A percentile compares a stretch with the other conserved stretches of the same genome.
These are phyloP conservation scores for Zapus hudsonius DNA, from an alignment of 2,113 vertebrate species.

Conservation along the genomic window DNA sequence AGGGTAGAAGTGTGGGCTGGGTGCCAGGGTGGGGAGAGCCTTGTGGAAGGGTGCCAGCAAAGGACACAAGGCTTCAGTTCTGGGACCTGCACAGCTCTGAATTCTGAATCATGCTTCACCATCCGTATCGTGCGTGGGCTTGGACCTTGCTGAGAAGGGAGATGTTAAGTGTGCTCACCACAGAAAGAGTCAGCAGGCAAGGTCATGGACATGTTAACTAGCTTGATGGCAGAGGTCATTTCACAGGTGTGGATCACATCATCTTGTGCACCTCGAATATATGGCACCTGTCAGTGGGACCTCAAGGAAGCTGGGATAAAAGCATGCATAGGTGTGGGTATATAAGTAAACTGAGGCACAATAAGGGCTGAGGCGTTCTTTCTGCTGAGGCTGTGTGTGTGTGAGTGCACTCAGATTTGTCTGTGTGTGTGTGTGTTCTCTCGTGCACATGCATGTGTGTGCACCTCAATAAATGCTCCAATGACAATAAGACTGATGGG, in stretches of 20 bases:
- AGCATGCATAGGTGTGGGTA: not conserved
- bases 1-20: not conserved
- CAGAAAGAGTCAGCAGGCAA: not conserved
- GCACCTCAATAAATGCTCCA: constrained; percentile 27
- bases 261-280: not conserved
- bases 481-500: constrained; percentile 53
- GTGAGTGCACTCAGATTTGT: not conserved
- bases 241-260: not conserved
- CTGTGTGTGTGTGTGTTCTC: not conserved
- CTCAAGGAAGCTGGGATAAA: not conserved
- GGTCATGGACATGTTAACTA: not conserved
- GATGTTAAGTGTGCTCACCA: not conserved
- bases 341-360: not conserved
- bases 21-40: rapidly evolving
- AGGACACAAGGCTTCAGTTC: not conserved
- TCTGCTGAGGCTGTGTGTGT: not conserved
- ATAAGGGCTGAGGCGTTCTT: rapidly evolving
- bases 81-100: not conserved
- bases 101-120: not conserved
- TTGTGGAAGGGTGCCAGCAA: not conserved
- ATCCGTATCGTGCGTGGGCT: not conserved
- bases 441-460: not conserved
- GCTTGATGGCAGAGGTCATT: not conserved
- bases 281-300: not conserved
- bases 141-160: not conserved